A percentile compares a stretch with the other conserved stretches of the same genome.
Evolutionary conservation across 2,113 vertebrate genomes (phyloP).

Genomic region (Eudorcas thomsonii): DNA sequence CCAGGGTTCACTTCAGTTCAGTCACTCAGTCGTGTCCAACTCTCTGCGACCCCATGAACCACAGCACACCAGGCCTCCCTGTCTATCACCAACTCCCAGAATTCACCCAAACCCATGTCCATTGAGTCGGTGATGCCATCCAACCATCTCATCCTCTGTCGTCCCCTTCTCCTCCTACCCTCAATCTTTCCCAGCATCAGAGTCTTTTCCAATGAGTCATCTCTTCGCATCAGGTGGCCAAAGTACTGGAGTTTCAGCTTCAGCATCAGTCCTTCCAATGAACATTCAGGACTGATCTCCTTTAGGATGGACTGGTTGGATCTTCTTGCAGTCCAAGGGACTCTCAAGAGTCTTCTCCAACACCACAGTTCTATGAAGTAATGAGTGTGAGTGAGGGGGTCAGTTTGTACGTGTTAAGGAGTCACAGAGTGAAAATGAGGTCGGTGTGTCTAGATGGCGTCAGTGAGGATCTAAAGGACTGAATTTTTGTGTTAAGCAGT

Average conservation of each 20-base stretch:
- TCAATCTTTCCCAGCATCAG: background rate
- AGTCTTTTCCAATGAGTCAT: background rate
- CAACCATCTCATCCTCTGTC: background rate
- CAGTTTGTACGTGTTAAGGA: background rate
- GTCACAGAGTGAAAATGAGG: background rate
- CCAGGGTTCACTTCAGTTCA: background rate
- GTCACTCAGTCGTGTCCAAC: background rate
- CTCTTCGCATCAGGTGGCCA: background rate
- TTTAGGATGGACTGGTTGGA: background rate
- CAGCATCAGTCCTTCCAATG: background rate
- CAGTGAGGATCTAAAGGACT: background rate
- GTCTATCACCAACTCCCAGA: background rate
- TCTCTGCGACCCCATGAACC: background rate
- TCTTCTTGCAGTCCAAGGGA: background rate
- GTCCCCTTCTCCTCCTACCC: background rate
- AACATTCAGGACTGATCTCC: background rate
- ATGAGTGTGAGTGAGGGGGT: background rate
- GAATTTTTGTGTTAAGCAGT: background rate
- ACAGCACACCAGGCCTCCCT: background rate
- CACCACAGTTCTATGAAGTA: background rate
- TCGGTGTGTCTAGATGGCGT: background rate
- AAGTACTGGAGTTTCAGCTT: background rate
- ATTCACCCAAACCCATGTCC: background rate
- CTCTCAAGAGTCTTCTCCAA: background rate
- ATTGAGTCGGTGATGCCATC: background rate